A percentile compares a stretch with the other conserved stretches of the same genome.
These are phyloP conservation scores for Lasioglossum leucozonium DNA, from an alignment of 2,888 invertebrate genomes.

Conservation along the genomic window DNA sequence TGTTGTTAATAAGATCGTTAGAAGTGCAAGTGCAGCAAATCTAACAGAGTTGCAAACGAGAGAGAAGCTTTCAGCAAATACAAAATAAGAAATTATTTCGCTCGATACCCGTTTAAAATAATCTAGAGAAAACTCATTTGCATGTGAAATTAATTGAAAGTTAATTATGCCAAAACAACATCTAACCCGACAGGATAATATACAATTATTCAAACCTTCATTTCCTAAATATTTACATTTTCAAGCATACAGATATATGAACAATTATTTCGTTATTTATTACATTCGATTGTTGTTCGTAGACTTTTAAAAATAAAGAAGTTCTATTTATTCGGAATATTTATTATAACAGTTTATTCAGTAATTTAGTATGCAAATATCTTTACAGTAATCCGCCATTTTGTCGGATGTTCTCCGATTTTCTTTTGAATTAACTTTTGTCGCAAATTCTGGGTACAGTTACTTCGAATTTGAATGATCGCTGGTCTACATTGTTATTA, in stretches of 20 bases:
- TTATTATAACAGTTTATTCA: not conserved
- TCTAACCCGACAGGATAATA: not conserved
- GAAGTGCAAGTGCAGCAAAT: too few species aligned
- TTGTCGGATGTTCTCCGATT: not conserved
- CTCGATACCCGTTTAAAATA: not conserved
- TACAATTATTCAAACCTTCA: not conserved
- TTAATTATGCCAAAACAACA: not conserved
- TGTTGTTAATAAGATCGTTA: too few species aligned
- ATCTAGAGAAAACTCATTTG: too few species aligned
- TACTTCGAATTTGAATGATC: not conserved
- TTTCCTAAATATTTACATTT: not conserved
- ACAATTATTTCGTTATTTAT: not conserved
- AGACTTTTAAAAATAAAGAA: not conserved
- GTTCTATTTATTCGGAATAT: not conserved
- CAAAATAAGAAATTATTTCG: not conserved
- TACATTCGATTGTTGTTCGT: too few species aligned
- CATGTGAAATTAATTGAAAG: too few species aligned
- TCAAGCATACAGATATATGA: not conserved
- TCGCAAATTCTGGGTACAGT: not conserved
- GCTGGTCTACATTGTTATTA: not conserved
- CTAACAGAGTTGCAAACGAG: too few species aligned
- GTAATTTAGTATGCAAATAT: not conserved
- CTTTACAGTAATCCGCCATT: not conserved
- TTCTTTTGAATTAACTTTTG: not conserved
- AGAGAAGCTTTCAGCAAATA: not conserved